Evolutionary conservation across 1,140 invertebrate genomes (phyloP).

Genomic region (Procambarus virginalis): DNA sequence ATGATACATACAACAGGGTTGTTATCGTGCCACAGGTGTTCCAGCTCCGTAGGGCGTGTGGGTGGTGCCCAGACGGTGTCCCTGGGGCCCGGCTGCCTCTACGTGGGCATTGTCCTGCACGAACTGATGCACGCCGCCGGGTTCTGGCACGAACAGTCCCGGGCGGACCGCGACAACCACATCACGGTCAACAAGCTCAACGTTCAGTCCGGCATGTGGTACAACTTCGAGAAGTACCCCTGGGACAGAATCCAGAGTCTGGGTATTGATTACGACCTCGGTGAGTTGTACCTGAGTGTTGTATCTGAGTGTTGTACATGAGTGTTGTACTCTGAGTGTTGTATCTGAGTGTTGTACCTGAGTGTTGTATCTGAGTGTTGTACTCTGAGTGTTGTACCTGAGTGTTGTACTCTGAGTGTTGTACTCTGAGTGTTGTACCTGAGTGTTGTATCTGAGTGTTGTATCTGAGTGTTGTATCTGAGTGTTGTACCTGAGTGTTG

Average conservation of each 20-base stretch:
- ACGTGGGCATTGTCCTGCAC: constrained; percentile 76
- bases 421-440: too few relatives aligned
- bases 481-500: too few relatives aligned
- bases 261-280: constrained; percentile 74
- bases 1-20: too few relatives aligned
- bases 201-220: constrained; percentile 58
- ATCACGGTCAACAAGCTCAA: constrained; percentile 63
- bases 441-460: too few relatives aligned
- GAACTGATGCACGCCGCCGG: constrained; percentile 58
- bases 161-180: constrained; percentile 71
- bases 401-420: too few relatives aligned
- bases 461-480: too few relatives aligned
- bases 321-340: too few relatives aligned
- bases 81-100: constrained; percentile 82
- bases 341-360: too few relatives aligned
- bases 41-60: constrained; percentile 77
- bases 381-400: too few relatives aligned
- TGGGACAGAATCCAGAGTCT: constrained; percentile 74
- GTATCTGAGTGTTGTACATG: too few relatives aligned
- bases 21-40: constrained; percentile 74
- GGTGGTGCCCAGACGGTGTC: constrained; percentile 76
- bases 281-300: constrained; percentile 32
- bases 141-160: constrained; percentile 71
- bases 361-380: too few relatives aligned
- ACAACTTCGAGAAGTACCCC: constrained; percentile 63